Evolutionary conservation across 2,113 vertebrate species (phyloP), one percentile per base, ranked within the genome.

Genomic region (Muntiacus muntjak): DNA sequence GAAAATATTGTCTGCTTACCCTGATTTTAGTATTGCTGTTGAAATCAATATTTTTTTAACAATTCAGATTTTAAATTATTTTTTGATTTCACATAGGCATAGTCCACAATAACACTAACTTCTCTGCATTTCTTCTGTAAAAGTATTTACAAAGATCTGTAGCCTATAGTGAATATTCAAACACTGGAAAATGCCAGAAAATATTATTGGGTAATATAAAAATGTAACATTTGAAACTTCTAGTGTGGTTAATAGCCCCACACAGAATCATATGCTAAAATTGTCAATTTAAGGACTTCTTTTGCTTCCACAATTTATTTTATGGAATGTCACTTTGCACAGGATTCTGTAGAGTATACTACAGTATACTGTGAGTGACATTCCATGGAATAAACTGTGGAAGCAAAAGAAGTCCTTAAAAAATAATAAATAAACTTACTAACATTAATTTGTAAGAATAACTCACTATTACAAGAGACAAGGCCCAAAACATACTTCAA

Each of bases 241-340:
- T 79, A 47, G 45, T 81, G 54, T 96, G 21, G 45, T 92, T 71
- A 94, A 91, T 25, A 84, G 43, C 45, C 4, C 64, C 87, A 85
- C 19, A 57, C 0, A 86, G 67, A 97, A 89, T 92, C 16, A 92
- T 45, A 92, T 88, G 33, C 30, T 89, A 47, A 89, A 87, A 71
- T 1, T 81, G 52, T 54, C 88, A 97, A 81, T 81, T 95, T 92
- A 95, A 85, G 21, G 40, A 89, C 26, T 89, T 91, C 9, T 82
- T 76, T 93, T 84, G 36, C 58, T 82, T 94, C 58, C 25, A 92
- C 81, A 97, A 62, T 52, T 95, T 95, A 94, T 89, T 94, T 92
- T 26, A 71, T 85, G 16, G 64, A 88, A 60, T 55, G 79, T 81
- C 57, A 85, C 85, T 92, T 25, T 76, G 40, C n/a, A 88, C 30